Evolutionary conservation across 2,888 invertebrate species (phyloP), one percentile per base, ranked within the genome.

Genomic region (Corythucha ciliata): DNA sequence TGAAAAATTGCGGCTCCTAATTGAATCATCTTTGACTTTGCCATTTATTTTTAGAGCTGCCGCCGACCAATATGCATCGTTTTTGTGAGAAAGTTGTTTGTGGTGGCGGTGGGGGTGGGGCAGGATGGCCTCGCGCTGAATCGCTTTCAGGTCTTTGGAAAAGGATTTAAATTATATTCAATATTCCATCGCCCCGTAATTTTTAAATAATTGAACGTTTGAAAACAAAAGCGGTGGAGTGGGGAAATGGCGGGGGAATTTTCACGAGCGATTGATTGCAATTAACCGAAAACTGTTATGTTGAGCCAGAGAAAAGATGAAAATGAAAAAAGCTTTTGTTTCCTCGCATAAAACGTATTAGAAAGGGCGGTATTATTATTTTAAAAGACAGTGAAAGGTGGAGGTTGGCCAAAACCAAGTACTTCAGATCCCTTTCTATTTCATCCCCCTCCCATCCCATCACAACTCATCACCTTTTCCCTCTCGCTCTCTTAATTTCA

Each of bases 401-500:
- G 54, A 50, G 48, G 25, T 41, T 22, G 21, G 51, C 51, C 54
- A 54, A 44, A 51, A 51, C 51, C 41, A 41, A 45, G 44, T 53
- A 53, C 53, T 53, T 48, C 44, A 53, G 49, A 29, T 29, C 37
- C 24, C 48, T 48, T n/a, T n/a, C n/a, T n/a, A n/a, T n/a, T n/a
- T n/a, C n/a, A n/a, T n/a, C n/a, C n/a, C n/a, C n/a, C n/a, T n/a
- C n/a, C n/a, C n/a, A n/a, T n/a, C n/a, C n/a, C n/a, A n/a, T n/a
- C n/a, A n/a, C n/a, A n/a, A n/a, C n/a, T n/a, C n/a, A n/a, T n/a
- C n/a, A n/a, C n/a, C n/a, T n/a, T 21, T 27, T 7, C 33, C 46
- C 36, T 46, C 29, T 52, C 44, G 20, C 36, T 27, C 53, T 49
- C 53, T 53, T 53, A 53, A 53, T 53, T 53, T 53, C 53, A 49